phyloP scores from a whole-genome alignment of 2,797 vertebrate genomes.

The Hapalemur alaotrensis region DNA sequence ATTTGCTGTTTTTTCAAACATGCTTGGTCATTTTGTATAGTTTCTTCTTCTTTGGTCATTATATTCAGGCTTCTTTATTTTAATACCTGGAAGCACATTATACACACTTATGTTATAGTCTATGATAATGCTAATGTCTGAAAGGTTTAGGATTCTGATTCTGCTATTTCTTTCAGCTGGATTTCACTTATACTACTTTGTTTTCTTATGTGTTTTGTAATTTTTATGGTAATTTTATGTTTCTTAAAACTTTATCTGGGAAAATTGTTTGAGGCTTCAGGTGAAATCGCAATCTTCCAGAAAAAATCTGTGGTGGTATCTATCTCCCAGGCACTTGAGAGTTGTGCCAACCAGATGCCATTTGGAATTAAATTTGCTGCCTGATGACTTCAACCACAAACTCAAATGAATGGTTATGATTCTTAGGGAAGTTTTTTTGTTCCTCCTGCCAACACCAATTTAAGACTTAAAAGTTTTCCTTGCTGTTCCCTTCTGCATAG shows the following conservation, averaged over 20 bases:
- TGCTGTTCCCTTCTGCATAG: background rate
- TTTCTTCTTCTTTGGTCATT: background rate
- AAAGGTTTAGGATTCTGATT: constrained; percentile 22
- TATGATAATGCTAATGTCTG: background rate
- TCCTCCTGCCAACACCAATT: background rate
- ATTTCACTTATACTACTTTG: background rate
- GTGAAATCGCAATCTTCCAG: background rate
- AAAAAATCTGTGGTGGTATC: background rate
- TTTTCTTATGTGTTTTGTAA: background rate
- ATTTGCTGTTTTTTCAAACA: background rate
- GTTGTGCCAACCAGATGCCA: background rate
- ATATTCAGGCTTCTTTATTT: background rate
- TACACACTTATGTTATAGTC: background rate
- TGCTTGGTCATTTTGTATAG: background rate
- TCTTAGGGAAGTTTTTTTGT: background rate
- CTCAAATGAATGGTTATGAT: background rate
- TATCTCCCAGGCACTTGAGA: background rate
- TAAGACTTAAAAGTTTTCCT: constrained; percentile 1
- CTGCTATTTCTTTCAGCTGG: background rate
- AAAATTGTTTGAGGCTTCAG: background rate
- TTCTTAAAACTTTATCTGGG: constrained; percentile 4
- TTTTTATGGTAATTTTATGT: background rate
- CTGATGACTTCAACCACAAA: background rate
- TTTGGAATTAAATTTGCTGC: constrained; percentile 13
- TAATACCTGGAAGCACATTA: background rate